Evolutionary conservation across 2,113 vertebrate species (phyloP), one percentile per base, ranked within the genome.

Genomic region (Pycnonotus jocosus): DNA sequence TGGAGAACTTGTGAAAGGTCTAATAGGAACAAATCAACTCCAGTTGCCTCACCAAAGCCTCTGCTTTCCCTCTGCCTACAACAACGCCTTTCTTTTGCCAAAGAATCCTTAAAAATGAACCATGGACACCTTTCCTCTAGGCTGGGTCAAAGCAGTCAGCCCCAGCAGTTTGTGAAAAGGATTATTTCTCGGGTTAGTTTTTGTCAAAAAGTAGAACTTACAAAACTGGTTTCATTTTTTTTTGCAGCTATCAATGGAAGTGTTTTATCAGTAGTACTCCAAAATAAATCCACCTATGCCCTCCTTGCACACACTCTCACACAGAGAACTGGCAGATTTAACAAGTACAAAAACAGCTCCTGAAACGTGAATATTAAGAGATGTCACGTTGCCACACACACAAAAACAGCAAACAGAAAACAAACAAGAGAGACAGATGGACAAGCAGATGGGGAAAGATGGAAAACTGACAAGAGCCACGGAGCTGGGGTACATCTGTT

Each of bases 361-460:
- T 24, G 27, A 71, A 80, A 91, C 5, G 22, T 27, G 74, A 79
- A 33, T 81, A 40, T 33, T 38, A 73, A 62, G 83, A 72, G 91
- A 72, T 20, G 61, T 50, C 65, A 70, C 18, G 3, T 9, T 61
- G 50, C 74, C 66, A 76, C 31, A 85, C 50, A 90, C 58, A 91
- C 24, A 38, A 82, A 57, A 96, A 66, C 74, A 91, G 77, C 81
- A 90, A 95, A 88, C 66, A 77, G 15, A 96, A 91, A 95, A 79
- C 73, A 92, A 96, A 95, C 83, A 81, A 72, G 61, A 86, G 81
- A 82, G 86, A 96, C 91, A 84, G 86, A 90, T 58, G 58, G 93
- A 81, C 81, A 73, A 86, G 81, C 94, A 94, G 94, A 96, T 68
- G 86, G 96, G 88, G 44, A 86, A 65, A 60, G 21, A 93, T 65